A percentile compares a stretch with the other conserved stretches of the same genome.
phyloP scores from a whole-genome alignment of 1,140 invertebrate genomes.

The Globodera ellingtonae region DNA sequence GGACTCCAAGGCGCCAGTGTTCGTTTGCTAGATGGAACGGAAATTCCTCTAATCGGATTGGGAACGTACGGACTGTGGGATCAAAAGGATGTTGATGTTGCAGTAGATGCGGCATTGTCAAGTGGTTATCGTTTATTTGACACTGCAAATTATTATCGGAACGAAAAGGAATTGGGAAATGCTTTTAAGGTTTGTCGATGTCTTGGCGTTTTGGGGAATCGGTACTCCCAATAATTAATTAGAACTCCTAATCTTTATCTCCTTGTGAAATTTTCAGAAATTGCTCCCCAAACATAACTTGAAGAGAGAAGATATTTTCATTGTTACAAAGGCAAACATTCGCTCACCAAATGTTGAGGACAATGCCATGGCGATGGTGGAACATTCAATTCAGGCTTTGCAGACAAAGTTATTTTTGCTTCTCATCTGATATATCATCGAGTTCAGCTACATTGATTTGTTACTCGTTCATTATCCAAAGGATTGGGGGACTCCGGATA shows the following conservation, averaged over 20 bases:
- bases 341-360: slow-evolving; percentile 32
- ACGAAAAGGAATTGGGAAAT: slow-evolving; percentile 47
- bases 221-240: not conserved
- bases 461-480: slow-evolving; percentile 51
- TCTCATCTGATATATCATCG: slow-evolving; percentile 22
- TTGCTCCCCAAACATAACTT: slow-evolving; percentile 45
- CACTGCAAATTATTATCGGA: slow-evolving; percentile 51
- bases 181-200: slow-evolving; percentile 41
- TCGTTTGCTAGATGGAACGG: slow-evolving; percentile 38
- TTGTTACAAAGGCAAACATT: slow-evolving; percentile 51
- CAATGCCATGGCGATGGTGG: slow-evolving; percentile 30
- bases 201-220: not conserved
- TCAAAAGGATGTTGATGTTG: slow-evolving; percentile 40
- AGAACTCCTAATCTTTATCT: not conserved
- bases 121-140: slow-evolving; percentile 49
- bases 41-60: slow-evolving; percentile 50
- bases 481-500: slow-evolving; percentile 40
- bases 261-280: slow-evolving; percentile 39
- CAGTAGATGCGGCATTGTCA: slow-evolving; percentile 47
- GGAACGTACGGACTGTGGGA: slow-evolving; percentile 42
- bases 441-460: slow-evolving; percentile 46
- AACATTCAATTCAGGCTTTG: slow-evolving; percentile 27
- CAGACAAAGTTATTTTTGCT: not conserved
- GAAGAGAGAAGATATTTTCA: slow-evolving; percentile 52
- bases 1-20: slow-evolving; percentile 14